Percentiles rank a stretch among this genome's conserved stretches.
Conservation (phyloP, 2,888 invertebrate species). For the Bursaphelenchus okinawaensis region DNA sequence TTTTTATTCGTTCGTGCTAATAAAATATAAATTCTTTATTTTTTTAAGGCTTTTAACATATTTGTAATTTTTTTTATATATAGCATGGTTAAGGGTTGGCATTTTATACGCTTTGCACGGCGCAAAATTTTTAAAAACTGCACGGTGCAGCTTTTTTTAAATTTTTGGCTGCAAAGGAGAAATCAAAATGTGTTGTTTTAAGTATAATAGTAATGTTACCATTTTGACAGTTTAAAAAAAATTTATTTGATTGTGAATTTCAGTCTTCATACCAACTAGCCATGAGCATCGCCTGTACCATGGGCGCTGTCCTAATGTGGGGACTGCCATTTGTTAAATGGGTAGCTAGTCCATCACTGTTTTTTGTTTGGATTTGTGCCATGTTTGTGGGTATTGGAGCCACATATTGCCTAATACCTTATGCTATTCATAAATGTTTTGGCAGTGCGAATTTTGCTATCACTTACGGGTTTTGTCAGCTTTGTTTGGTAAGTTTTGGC, state of each 20-base stretch:
- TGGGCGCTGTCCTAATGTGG: constrained; percentile 46
- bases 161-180: neutral
- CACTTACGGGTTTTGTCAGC: constrained; percentile 47
- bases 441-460: constrained; percentile 50
- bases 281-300: constrained; percentile 46
- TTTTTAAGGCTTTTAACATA: too few relatives aligned
- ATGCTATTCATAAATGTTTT: constrained; percentile 46
- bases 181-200: neutral
- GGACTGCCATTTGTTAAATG: constrained; percentile 36
- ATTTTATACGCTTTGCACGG: neutral
- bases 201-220: too few relatives aligned
- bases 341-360: constrained; percentile 9
- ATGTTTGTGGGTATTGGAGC: constrained; percentile 51
- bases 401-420: constrained; percentile 51
- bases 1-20: too few relatives aligned
- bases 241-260: constrained; percentile 4
- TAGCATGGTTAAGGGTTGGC: too few relatives aligned
- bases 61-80: too few relatives aligned
- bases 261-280: constrained; percentile 48
- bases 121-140: neutral
- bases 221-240: constrained; percentile 13
- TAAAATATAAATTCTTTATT: too few relatives aligned
- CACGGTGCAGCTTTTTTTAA: neutral
- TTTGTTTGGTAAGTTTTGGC: constrained; percentile 34
- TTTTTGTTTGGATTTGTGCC: constrained; percentile 37